Evolutionary conservation across 2,113 vertebrate species (phyloP).

Genomic region (Microtus pennsylvanicus): DNA sequence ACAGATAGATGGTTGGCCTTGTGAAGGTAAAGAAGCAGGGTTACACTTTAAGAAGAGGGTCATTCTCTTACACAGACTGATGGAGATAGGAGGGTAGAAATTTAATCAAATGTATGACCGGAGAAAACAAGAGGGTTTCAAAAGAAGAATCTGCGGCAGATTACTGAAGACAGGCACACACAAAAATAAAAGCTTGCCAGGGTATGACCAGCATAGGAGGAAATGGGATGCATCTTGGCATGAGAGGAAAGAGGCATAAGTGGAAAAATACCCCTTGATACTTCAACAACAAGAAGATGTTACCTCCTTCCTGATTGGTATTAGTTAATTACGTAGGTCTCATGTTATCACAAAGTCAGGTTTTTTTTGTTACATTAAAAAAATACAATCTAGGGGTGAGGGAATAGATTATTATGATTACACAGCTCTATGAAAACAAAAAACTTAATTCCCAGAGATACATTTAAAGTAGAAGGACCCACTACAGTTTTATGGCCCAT

Average conservation of each 20-base stretch:
- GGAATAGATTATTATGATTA: not conserved
- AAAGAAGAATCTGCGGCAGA: constrained; percentile 31
- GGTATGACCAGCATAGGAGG: constrained; percentile 45
- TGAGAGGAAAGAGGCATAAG: constrained; percentile 40
- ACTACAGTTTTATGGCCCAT: not conserved
- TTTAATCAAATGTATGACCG: constrained; percentile 52
- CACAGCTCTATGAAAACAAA: constrained; percentile 26
- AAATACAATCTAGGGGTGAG: constrained; percentile 4
- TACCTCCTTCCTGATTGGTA: not conserved
- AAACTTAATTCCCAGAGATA: constrained; percentile 39
- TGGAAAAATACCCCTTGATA: constrained; percentile 11
- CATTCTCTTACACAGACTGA: not conserved
- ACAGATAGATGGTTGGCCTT: constrained; percentile 15
- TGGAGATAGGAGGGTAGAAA: not conserved
- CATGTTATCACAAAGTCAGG: not conserved
- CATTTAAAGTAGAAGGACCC: constrained; percentile 40
- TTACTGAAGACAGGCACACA: constrained; percentile 55
- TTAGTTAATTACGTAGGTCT: not conserved
- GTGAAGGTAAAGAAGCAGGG: constrained; percentile 35
- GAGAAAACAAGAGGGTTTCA: constrained; percentile 43
- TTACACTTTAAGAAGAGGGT: constrained; percentile 14
- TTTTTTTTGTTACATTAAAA: constrained; percentile 6
- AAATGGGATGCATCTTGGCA: constrained; percentile 55
- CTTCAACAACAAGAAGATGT: not conserved
- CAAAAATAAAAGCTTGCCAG: constrained; percentile 50